Evolutionary conservation across 35 echinoderm and acorn worm species (phyloP).

Genomic region (Ophiothrix spiculata): DNA sequence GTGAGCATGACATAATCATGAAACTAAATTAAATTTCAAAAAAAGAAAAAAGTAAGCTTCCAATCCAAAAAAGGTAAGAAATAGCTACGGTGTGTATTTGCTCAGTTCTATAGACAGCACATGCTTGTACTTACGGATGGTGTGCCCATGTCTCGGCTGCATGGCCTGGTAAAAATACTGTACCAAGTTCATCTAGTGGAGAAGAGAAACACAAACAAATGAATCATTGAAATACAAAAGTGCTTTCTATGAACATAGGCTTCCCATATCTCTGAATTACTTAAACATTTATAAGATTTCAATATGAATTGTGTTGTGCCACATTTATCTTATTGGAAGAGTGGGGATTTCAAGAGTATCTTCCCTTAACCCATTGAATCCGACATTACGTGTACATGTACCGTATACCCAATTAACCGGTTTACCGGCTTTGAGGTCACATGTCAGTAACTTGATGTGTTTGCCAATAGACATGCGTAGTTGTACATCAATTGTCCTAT

Average conservation of each 20-base stretch:
- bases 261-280: too few relatives aligned
- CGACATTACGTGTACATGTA: too few relatives aligned
- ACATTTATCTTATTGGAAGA: neutral
- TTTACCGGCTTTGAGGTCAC: too few relatives aligned
- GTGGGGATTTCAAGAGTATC: too few relatives aligned
- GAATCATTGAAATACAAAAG: constrained; percentile 15
- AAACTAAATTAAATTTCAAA: neutral
- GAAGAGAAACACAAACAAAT: constrained; percentile 35
- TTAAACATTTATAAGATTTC: neutral
- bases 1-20: neutral
- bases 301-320: neutral
- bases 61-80: neutral
- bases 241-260: too few relatives aligned
- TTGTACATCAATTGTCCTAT: too few relatives aligned
- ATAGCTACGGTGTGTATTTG: neutral
- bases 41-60: neutral
- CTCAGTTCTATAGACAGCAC: neutral
- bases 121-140: constrained; percentile 88
- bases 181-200: constrained; percentile 94
- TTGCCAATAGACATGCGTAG: too few relatives aligned
- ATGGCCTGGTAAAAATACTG: constrained; percentile 80
- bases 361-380: too few relatives aligned
- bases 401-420: too few relatives aligned
- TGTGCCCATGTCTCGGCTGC: constrained; percentile 87
- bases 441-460: too few relatives aligned